These are phyloP conservation scores for Colletes collaris DNA, from an alignment of 2,888 invertebrate species.

Conservation along the genomic window DNA sequence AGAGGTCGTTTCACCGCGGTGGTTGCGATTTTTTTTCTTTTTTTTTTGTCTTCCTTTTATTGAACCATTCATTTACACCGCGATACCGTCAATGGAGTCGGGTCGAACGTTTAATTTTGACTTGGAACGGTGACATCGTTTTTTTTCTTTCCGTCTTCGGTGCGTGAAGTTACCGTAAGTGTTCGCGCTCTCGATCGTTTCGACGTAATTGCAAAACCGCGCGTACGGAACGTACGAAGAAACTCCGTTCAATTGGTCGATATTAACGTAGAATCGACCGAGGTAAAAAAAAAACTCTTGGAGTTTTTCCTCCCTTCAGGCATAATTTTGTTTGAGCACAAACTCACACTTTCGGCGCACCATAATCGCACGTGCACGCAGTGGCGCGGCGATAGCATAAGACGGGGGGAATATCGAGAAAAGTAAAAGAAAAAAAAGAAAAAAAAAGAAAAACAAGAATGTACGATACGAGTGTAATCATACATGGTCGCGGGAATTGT, in stretches of 20 bases:
- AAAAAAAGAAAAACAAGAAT: neutral
- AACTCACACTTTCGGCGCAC: conserved; percentile 54
- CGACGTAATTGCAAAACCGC: neutral
- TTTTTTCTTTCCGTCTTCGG: neutral
- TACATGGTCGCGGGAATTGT: neutral
- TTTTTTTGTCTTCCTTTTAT: neutral
- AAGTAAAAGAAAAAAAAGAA: neutral
- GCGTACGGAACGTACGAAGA: conserved; percentile 1
- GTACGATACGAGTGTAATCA: neutral
- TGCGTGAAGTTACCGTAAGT: too few relatives aligned
- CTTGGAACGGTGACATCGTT: neutral
- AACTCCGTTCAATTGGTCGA: conserved; percentile 61
- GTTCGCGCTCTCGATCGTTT: neutral
- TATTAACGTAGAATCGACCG: conserved; percentile 61
- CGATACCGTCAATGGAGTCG: conserved; percentile 3
- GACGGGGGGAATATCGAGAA: conserved; percentile 45
- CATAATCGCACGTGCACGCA: conserved; percentile 76
- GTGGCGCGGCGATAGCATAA: conserved; percentile 80
- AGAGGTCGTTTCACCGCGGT: neutral
- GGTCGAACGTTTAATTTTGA: conserved; percentile 11
- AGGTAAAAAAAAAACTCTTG: conserved; percentile 34
- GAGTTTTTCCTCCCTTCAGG: conserved; percentile 44
- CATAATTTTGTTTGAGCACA: conserved; percentile 55
- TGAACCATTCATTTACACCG: neutral
- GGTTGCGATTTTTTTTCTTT: neutral